These are phyloP conservation scores for Piaya cayana DNA, from an alignment of 2,113 vertebrate genomes.

Conservation along the genomic window DNA sequence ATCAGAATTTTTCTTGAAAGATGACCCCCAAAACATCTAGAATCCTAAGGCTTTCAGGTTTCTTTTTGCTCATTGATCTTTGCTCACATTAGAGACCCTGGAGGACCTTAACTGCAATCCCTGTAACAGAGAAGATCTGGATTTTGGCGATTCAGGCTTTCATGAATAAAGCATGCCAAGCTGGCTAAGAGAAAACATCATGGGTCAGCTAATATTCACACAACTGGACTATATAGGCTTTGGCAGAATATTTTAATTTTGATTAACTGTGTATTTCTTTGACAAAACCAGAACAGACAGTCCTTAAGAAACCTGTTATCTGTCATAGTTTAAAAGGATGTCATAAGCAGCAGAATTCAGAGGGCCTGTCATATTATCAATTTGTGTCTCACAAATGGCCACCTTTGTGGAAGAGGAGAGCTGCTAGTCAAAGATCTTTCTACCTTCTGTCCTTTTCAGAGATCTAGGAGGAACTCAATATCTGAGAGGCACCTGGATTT, in stretches of 20 bases:
- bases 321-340: background rate
- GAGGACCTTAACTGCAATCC: background rate
- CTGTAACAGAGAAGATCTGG: background rate
- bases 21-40: background rate
- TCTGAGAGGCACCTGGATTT: background rate
- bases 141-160: background rate
- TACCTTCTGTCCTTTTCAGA: background rate
- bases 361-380: background rate
- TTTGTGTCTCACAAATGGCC: background rate
- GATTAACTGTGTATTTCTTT: background rate
- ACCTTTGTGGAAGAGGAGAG: background rate
- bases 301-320: background rate
- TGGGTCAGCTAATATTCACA: background rate
- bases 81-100: background rate
- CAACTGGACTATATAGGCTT: background rate
- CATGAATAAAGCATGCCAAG: background rate
- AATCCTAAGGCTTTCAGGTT: background rate
- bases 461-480: background rate
- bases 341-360: background rate
- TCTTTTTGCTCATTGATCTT: background rate
- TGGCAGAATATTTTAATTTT: background rate
- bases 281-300: background rate
- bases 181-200: background rate
- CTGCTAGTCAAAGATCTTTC: background rate
- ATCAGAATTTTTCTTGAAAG: background rate